Conservation (phyloP, 1,140 invertebrate genomes). For the Drosophila kanapiae region DNA sequence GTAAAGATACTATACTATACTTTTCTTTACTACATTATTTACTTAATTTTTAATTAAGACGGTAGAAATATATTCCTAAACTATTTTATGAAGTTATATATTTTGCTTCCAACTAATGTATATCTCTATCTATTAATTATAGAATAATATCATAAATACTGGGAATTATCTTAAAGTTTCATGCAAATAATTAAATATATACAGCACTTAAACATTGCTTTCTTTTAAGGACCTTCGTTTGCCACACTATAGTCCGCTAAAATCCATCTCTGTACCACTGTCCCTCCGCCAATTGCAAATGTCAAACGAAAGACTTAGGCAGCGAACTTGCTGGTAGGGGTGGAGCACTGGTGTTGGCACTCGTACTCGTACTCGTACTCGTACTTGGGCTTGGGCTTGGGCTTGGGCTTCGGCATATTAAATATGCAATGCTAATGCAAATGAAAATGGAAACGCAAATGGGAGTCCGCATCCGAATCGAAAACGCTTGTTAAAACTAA, state of each 20-base stretch:
- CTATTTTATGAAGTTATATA: no score
- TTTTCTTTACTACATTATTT: not conserved
- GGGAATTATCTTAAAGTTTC: not conserved
- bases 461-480: conserved; percentile 40
- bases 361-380: conserved; percentile 17
- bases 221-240: not conserved
- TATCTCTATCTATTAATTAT: no score
- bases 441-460: conserved; percentile 71
- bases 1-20: no score
- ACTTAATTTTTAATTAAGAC: no score
- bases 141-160: not conserved
- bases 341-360: conserved; percentile 16
- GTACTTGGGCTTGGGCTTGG: not conserved
- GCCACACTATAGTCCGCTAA: not conserved
- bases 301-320: conserved; percentile 81
- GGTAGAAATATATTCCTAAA: no score
- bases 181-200: not conserved
- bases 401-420: conserved; percentile 54
- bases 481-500: conserved; percentile 78
- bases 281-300: conserved; percentile 62
- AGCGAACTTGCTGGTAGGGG: conserved; percentile 61
- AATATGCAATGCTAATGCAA: conserved; percentile 75
- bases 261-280: conserved; percentile 7
- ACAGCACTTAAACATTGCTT: not conserved
- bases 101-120: no score